Conservation (phyloP, 2,113 vertebrate species). For the Apodemus sylvaticus region DNA sequence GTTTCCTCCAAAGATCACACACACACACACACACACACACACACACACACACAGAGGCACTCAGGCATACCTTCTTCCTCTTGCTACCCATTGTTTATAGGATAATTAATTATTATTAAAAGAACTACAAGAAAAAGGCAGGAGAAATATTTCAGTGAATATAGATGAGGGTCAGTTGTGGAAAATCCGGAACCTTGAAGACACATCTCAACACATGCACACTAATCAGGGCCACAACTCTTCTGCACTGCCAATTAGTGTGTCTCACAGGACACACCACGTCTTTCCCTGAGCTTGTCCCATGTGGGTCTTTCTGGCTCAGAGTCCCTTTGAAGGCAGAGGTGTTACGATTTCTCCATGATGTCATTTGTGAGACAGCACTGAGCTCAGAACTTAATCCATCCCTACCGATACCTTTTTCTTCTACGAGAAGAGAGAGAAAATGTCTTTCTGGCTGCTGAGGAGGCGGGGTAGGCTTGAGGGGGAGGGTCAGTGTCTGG, state of each 20-base stretch:
- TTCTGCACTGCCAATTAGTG: background rate
- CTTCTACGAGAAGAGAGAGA: background rate
- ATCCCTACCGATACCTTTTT: background rate
- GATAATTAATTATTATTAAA: slow-evolving; percentile 19
- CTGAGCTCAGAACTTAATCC: slow-evolving; percentile 48
- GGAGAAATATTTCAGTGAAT: slow-evolving; percentile 17
- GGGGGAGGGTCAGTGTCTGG: background rate
- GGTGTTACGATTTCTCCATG: slow-evolving; percentile 32
- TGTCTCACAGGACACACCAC: slow-evolving; percentile 41
- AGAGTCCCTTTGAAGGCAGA: slow-evolving; percentile 13
- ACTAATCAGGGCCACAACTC: background rate
- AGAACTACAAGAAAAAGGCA: background rate
- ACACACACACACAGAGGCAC: background rate
- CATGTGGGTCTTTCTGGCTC: slow-evolving; percentile 21
- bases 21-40: background rate
- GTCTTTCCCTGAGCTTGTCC: background rate
- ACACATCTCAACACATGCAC: background rate
- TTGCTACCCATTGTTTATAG: background rate
- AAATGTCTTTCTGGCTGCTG: slow-evolving; percentile 22
- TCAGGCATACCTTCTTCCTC: background rate
- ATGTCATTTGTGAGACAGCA: slow-evolving; percentile 36
- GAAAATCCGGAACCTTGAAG: slow-evolving; percentile 18
- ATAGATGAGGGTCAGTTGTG: background rate
- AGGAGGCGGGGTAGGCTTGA: background rate
- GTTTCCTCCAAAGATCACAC: background rate